Evolutionary conservation across 2,888 invertebrate genomes (phyloP), one percentile per base, ranked within the genome.

Genomic region (Dicyrtomina minuta): DNA sequence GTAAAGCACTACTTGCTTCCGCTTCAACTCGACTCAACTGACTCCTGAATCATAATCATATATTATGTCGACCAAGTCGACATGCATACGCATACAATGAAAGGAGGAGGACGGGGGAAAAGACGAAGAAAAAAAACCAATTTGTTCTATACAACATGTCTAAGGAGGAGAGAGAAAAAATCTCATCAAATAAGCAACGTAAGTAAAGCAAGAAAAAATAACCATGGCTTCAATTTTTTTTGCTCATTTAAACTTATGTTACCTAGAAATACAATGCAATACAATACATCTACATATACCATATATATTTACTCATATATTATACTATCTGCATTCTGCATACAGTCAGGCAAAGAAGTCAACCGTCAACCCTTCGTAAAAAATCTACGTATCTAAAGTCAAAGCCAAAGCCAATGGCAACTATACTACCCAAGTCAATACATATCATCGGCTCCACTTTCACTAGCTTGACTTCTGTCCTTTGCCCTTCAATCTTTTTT

Each of bases 131-230:
- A 22, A 51, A 41, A 64, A 64, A 64, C 51, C 64, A 64, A 64
- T 64, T 64, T 64, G 64, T 64, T 64, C n/a, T 22, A 8, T 26
- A 46, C 17, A 51, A 51, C 20, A 64, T 51, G 46, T 61, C 44
- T 46, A 43, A 13, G 51, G 33, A 27, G 8, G 5, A 24, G 22
- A 22, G 15, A 51, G 24, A 44, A 43, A 46, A 39, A 24, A 26
- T 43, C 64, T 64, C 64, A 64, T 64, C 51, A 51, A 64, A 64
- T 64, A 64, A 64, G 39, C 64, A 64, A 26, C 22, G 51, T 22
- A 22, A 51, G 20, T 33, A 33, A 33, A 33, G 33, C 33, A 33
- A 33, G 33, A 5, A 33, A 33, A 33, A n/a, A n/a, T n/a, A n/a
- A n/a, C 4, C 33, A 24, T 12, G 62, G 33, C 51, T 64, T 51